Evolutionary conservation across 2,797 vertebrate species (phyloP), one percentile per base, ranked within the genome.

Genomic region (Premnoplex brunnescens): DNA sequence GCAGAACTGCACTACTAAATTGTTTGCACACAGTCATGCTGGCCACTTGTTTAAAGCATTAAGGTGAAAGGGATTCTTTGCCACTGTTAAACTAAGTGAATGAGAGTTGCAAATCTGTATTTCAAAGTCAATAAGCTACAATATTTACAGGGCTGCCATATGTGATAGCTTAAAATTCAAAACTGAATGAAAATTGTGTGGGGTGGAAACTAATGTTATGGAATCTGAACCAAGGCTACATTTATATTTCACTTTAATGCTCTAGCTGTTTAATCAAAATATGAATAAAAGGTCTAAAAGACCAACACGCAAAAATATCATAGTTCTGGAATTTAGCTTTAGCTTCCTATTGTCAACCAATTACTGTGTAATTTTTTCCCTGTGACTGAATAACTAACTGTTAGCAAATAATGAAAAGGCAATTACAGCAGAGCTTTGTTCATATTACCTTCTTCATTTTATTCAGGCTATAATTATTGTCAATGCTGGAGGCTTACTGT

Each of bases 331-430:
- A 99, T 98, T 99, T 98, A 98, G 98, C 98, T 97, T 98, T 98
- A 98, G 98, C 98, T 98, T 99, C 98, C 99, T 98, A 99, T 99
- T 99, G 99, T 99, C 98, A 99, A 98, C 98, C 99, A 99, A 99
- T 99, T 99, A 99, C 98, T 99, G 98, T 98, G 98, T 99, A 99
- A 99, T 99, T 98, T 97, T 98, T 99, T 99, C 98, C 99, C 99
- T 99, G 98, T 98, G 99, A 99, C 99, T 99, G 99, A 99, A 99
- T 99, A 99, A 99, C 99, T 99, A 98, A 99, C 98, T 99, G 99
- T 99, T 99, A 99, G 99, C 99, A 99, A 99, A 99, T 99, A 99
- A 99, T 99, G 98, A 99, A 99, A 99, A 99, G 99, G 99, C 99
- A 99, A 99, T 99, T 99, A 99, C 98, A 98, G 99, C 97, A 97